Percentiles rank a stretch among this genome's conserved stretches.
Evolutionary conservation across 2,797 vertebrate species (phyloP).

Genomic region (Threskiornis aethiopicus): DNA sequence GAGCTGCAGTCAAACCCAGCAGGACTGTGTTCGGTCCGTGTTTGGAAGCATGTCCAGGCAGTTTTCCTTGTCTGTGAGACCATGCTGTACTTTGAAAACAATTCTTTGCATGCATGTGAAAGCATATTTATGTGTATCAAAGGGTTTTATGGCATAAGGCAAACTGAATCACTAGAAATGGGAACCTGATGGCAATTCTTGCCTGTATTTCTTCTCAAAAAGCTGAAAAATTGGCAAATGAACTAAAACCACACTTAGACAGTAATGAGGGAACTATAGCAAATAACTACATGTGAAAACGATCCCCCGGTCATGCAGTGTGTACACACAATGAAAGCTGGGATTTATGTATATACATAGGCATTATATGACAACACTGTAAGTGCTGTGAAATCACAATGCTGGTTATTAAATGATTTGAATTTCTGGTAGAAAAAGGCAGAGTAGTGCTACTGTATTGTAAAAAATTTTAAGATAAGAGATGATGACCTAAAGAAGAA

Average conservation of each 20-base stretch:
- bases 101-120: neutral
- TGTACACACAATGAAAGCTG: neutral
- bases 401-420: neutral
- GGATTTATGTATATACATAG: neutral
- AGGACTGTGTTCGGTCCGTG: neutral
- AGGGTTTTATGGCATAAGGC: constrained; percentile 1
- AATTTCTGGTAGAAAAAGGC: neutral
- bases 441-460: neutral
- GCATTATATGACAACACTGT: neutral
- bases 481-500: neutral
- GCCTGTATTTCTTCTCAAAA: constrained; percentile 28
- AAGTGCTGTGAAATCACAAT: neutral
- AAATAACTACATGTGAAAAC: constrained; percentile 21
- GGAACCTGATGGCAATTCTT: constrained; percentile 48
- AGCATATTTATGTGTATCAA: constrained; percentile 38
- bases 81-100: constrained; percentile 38
- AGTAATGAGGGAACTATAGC: constrained; percentile 14
- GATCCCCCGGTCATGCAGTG: neutral
- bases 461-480: neutral
- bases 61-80: neutral
- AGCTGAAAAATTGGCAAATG: constrained; percentile 34
- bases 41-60: neutral
- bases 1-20: neutral
- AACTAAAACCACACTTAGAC: neutral
- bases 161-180: constrained; percentile 46